These are phyloP conservation scores for Cloeon dipterum DNA, from an alignment of 2,888 invertebrate genomes.

Conservation along the genomic window DNA sequence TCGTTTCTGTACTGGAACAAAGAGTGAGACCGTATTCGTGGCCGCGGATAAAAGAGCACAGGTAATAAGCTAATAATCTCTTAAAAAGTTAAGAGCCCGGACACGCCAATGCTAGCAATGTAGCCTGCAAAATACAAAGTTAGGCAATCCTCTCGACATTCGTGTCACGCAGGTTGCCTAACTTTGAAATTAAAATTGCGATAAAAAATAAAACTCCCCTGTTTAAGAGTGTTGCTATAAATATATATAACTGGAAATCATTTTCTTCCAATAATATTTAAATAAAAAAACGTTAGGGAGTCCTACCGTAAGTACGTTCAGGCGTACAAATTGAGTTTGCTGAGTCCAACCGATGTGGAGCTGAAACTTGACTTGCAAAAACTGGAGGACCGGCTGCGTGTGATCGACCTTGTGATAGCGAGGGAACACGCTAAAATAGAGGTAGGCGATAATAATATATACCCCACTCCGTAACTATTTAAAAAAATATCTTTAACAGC, in stretches of 20 bases:
- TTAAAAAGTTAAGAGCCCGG: not conserved
- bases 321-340: constrained; percentile 42
- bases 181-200: no score
- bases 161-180: no score
- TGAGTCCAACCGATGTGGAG: constrained; percentile 48
- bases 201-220: not conserved
- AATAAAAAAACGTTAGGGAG: no score
- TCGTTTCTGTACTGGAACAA: constrained; percentile 42
- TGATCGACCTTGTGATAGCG: constrained; percentile 52
- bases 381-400: constrained; percentile 47
- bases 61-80: constrained; percentile 16
- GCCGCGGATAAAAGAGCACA: constrained; percentile 39
- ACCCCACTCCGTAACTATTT: constrained; percentile 14
- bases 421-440: constrained; percentile 57
- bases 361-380: constrained; percentile 46
- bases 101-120: no score
- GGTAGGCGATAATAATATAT: constrained; percentile 23
- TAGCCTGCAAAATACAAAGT: no score
- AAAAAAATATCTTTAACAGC: not conserved
- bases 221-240: not conserved
- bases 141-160: no score
- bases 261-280: constrained; percentile 1
- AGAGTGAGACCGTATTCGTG: constrained; percentile 50
- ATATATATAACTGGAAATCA: not conserved
- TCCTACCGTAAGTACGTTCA: constrained; percentile 44